phyloP scores from a whole-genome alignment of 2,113 vertebrate genomes.

The Nothocercus nigrocapillus region DNA sequence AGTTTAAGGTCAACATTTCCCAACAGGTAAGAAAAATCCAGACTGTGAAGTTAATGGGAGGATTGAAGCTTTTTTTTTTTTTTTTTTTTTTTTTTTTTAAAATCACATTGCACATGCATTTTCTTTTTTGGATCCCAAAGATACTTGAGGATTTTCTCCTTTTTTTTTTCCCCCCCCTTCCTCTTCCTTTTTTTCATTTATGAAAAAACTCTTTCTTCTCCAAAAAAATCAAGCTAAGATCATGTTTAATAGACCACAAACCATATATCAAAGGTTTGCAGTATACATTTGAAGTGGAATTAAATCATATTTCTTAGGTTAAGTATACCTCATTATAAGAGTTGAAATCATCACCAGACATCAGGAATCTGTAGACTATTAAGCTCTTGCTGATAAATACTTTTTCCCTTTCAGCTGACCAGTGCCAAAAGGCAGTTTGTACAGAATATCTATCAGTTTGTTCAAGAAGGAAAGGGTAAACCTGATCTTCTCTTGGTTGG shows the following conservation, averaged over 20 bases:
- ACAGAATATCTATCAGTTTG: slow-evolving; percentile 15
- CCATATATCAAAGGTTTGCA: slow-evolving; percentile 53
- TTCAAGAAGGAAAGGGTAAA: slow-evolving; percentile 24
- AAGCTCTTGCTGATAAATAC: slow-evolving; percentile 52
- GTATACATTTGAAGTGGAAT: slow-evolving; percentile 58
- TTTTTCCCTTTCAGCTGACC: slow-evolving; percentile 61
- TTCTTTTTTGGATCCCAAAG: slow-evolving; percentile 7
- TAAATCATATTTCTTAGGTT: slow-evolving; percentile 60
- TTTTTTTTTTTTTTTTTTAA: neutral
- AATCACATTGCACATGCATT: neutral
- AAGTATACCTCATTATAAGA: slow-evolving; percentile 40
- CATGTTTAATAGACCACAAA: slow-evolving; percentile 52
- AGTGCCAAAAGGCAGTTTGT: slow-evolving; percentile 40
- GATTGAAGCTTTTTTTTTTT: slow-evolving; percentile 17
- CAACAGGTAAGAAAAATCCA: slow-evolving; percentile 11
- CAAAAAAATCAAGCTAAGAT: slow-evolving; percentile 38
- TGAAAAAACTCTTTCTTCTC: neutral
- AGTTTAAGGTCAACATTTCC: slow-evolving; percentile 21
- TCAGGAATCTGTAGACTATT: slow-evolving; percentile 47
- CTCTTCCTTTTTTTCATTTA: neutral
- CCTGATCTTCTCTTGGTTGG: neutral
- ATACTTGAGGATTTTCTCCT: neutral
- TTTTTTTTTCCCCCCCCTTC: no score
- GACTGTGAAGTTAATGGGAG: slow-evolving; percentile 1
- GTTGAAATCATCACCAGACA: slow-evolving; percentile 57